Evolutionary conservation across 2,888 invertebrate species (phyloP), one percentile per base, ranked within the genome.

Genomic region (Sesamia inferens): DNA sequence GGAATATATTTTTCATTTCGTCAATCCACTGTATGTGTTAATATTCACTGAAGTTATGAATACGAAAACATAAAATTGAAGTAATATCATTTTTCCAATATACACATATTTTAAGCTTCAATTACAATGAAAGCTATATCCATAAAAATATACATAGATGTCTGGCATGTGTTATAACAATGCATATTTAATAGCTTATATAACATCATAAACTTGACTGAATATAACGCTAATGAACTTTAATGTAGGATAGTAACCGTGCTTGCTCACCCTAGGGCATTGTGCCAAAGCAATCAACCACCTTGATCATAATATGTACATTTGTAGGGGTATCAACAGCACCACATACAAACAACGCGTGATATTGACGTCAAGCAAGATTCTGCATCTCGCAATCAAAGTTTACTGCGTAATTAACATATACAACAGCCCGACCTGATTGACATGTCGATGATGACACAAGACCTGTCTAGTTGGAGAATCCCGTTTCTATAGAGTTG

Each of bases 221-320:
- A 71, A 58, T 44, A n/a, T 74, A 39, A 16, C 39, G 19, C 3
- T 63, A 76, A 76, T 68, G 11, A 64, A 67, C 42, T 42, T 42
- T 48, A 19, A 61, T 19, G 58, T 47, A 55, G 54, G 39, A 31
- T 55, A 39, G n/a, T 74, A 48, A 44, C 22, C 19, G 4, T 31
- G 59, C 48, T 44, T 44, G 31, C 19, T 11, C 24, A 6, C 68
- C 63, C n/a, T 16, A 7, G 31, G 64, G 64, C 19, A 64, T 64
- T 69, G 42, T 64, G 70, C 70, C 55, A 76, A 77, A 47, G 5
- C 22, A 47, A 63, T 47, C 48, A 76, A 54, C 47, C 54, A 54
- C 8, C 47, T 68, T 31, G 19, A 39, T 19, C 54, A 2, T 68
- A 81, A 77, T 59, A n/a, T n/a, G n/a, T n/a, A 42, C 39, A 19